Base-by-base conservation (phyloP, 2,888 invertebrate species). In the Allophyes oxyacanthae region DNA sequence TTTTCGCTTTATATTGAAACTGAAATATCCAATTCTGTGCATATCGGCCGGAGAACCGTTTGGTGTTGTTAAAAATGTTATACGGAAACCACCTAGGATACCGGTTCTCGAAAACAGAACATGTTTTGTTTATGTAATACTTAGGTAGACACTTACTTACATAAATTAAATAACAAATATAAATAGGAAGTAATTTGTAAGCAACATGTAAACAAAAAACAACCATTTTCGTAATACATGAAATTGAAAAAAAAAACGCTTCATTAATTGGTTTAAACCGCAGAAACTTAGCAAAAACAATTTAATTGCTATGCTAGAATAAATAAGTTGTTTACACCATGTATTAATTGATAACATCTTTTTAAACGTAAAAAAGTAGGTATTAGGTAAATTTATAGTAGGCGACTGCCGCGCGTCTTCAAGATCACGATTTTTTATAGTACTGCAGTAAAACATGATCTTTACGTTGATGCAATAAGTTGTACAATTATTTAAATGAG, bases 171-270 rank as follows among this genome's bases (percentile, higher is more conserved):
- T 34, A 11, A 40, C 3, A 46, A 46, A 41, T 14, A 45, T 7
- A 37, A 9, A 28, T 7, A 58, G 64, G 69, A 73, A 63, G 55
- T 38, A 41, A 54, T 73, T 73, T 51, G 14, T 20, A 11, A 28
- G 6, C 5, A 30, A 34, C 14, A 13, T 37, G 50, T 46, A 38
- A 52, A 45, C 38, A 73, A 73, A 68, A 20, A 61, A 72, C 30
- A 48, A 26, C 13, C 45, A 11, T 43, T 15, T 40, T 37, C 26
- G 26, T 36, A 40, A 36, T 20, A 7, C 40, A 37, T 15, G 5
- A 28, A 28, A 38, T 45, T 48, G 38, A 37, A n/a, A n/a, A n/a
- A n/a, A n/a, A n/a, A 34, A 28, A 13, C 5, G 44, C 34, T 15
- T 7, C 51, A 51, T 65, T 65, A 67, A 71, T 34, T 55, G 28